Evolutionary conservation across 2,797 vertebrate genomes (phyloP).

Genomic region (Tympanoctomys barrerae): DNA sequence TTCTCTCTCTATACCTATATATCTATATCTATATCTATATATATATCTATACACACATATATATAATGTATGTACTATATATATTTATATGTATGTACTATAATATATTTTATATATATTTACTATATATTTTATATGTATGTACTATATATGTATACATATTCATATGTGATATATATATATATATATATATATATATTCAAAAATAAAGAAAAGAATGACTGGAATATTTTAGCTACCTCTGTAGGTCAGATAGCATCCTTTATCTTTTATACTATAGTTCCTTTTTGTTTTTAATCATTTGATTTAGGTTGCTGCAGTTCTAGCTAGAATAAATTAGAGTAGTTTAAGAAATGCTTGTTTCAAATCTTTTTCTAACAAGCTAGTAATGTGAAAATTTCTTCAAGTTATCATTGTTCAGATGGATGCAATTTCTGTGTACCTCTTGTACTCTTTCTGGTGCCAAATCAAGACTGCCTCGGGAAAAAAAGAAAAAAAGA

Average conservation of each 20-base stretch:
- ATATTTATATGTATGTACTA: too few relatives aligned
- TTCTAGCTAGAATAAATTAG: slow-evolving; percentile 64
- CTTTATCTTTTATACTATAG: slow-evolving; percentile 19
- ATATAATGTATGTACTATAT: too few relatives aligned
- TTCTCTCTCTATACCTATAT: neutral
- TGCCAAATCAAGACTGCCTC: neutral
- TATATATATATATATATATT: too few relatives aligned
- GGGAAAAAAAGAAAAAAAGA: neutral
- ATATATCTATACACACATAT: too few relatives aligned
- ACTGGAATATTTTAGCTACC: slow-evolving; percentile 45
- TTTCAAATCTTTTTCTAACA: slow-evolving; percentile 26
- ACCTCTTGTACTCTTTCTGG: neutral
- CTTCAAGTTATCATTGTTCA: slow-evolving; percentile 51
- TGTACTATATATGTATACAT: too few relatives aligned
- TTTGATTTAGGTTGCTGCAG: neutral
- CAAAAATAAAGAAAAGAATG: neutral
- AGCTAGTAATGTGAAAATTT: slow-evolving; percentile 38
- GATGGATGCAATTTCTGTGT: neutral
- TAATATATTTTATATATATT: too few relatives aligned
- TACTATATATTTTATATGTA: too few relatives aligned
- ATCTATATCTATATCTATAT: neutral
- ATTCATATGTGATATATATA: too few relatives aligned
- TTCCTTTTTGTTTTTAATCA: slow-evolving; percentile 14
- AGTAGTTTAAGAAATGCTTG: slow-evolving; percentile 37
- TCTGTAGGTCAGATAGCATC: neutral